Evolutionary conservation across 2,797 vertebrate species (phyloP), one percentile per base, ranked within the genome.

Genomic region (Pipistrellus nathusii): DNA sequence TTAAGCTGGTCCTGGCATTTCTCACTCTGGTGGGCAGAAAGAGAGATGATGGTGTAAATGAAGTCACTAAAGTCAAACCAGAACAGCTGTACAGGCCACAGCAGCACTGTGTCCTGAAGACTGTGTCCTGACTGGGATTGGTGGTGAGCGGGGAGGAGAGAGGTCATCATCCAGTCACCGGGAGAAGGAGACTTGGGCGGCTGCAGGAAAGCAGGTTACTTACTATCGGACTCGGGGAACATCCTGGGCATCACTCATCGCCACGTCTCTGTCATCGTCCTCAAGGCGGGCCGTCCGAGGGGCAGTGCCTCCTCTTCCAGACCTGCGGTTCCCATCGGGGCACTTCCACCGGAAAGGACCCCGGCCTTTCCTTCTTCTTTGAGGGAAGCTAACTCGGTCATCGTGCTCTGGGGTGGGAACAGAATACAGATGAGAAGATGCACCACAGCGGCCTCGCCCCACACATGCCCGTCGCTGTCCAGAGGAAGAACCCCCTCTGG

Each of bases 241-340:
- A 77, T 99, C 98, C 73, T 99, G 99, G 8, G 98, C 95, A 10
- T 99, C 98, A 41, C 98, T 99, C 99, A 99, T 99, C 1, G 98
- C 97, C 15, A 99, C 98, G 68, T 99, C 99, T 17, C 98, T 98
- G 51, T 98, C 98, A 0, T 97, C 95, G 2, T 99, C 98, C 0
- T 99, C 98, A 30, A 98, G 96, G 62, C 98, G 98, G 4, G 98
- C 93, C 17, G 98, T 72, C 25, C 90, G 96, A 30, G 98, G 93
- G 3, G 97, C 98, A 8, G 98, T 97, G 15, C 94, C 93, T 4
- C 98, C 98, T 82, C 98, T 98, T 55, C 98, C 98, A 13, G 98
- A 97, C 68, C 98, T 98, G 23, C 98, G 98, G 71, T 97, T 97
- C 83, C 98, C 97, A 21, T 98, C 98, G 9, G 95, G 96, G 82